phyloP scores from a whole-genome alignment of 2,797 vertebrate species.

The Phylloscopus collybita region DNA sequence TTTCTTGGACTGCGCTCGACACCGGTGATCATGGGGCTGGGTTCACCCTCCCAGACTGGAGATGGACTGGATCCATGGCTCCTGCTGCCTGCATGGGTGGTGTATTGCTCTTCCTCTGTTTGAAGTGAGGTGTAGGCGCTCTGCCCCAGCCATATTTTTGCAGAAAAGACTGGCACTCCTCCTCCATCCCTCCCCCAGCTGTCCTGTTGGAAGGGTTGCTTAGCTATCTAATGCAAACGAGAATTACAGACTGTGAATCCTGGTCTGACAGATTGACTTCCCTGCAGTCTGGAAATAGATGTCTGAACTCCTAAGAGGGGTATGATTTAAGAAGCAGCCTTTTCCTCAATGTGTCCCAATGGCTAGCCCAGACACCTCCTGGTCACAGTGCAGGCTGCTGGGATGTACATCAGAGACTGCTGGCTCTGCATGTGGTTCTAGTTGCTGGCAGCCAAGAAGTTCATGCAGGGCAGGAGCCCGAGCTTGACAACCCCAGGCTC shows the following conservation, averaged over 20 bases:
- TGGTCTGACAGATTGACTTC: slow-evolving; percentile 46
- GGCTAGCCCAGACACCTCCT: background rate
- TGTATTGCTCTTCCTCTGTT: background rate
- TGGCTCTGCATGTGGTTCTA: background rate
- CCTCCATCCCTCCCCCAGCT: slow-evolving; percentile 44
- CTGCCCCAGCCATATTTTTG: slow-evolving; percentile 1
- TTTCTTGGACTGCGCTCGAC: background rate
- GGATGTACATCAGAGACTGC: background rate
- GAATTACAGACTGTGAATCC: slow-evolving; percentile 30
- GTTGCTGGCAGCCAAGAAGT: background rate
- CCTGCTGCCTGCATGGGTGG: background rate
- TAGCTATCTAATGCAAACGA: background rate
- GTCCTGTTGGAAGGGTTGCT: slow-evolving; percentile 45
- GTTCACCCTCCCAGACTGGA: background rate
- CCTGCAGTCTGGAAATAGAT: slow-evolving; percentile 11
- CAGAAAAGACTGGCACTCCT: slow-evolving; percentile 47
- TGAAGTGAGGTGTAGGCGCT: background rate
- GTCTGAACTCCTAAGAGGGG: background rate
- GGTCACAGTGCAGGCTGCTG: background rate
- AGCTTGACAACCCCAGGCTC: background rate
- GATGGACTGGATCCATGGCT: background rate
- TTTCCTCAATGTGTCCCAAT: background rate
- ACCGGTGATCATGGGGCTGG: accelerated
- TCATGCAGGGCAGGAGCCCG: background rate
- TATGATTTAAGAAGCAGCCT: background rate